Conservation (phyloP, 1,140 invertebrate genomes). For the Wiebesia pumilae region DNA sequence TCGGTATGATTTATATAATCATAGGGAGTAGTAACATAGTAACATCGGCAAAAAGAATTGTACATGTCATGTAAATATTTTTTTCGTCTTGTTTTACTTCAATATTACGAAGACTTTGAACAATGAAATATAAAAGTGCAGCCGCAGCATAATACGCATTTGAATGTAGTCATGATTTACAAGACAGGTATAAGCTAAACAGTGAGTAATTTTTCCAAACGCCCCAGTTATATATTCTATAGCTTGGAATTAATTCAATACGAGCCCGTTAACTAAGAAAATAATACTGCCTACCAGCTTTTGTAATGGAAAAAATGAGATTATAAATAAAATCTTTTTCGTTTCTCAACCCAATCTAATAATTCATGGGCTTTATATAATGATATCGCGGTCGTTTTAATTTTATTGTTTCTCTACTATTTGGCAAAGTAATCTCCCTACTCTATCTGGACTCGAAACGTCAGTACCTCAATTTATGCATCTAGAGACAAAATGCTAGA, state of each 20-base stretch:
- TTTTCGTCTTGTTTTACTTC: background rate
- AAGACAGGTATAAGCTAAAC: background rate
- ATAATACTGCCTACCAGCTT: background rate
- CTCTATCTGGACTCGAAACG: conserved; percentile 39
- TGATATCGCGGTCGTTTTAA: conserved; percentile 48
- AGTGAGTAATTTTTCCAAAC: background rate
- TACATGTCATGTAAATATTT: background rate
- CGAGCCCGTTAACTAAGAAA: background rate
- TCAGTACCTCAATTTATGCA: conserved; percentile 52
- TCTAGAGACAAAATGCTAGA: conserved; percentile 42
- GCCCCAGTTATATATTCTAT: background rate
- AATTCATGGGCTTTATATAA: conserved; percentile 41
- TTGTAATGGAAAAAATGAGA: background rate
- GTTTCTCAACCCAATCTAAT: background rate
- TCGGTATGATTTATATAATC: conserved; percentile 17
- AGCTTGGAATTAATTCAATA: background rate
- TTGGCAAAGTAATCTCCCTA: conserved; percentile 37
- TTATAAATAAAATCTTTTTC: background rate
- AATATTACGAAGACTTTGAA: background rate
- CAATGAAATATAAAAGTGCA: background rate
- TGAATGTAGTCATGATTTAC: conserved; percentile 8
- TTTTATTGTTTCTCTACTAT: conserved; percentile 40
- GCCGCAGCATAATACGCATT: background rate
- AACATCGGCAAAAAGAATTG: conserved; percentile 28
- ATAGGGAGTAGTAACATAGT: background rate